These are phyloP conservation scores for Scaptomyza pallida DNA, from an alignment of 1,140 invertebrate species.

Conservation along the genomic window DNA sequence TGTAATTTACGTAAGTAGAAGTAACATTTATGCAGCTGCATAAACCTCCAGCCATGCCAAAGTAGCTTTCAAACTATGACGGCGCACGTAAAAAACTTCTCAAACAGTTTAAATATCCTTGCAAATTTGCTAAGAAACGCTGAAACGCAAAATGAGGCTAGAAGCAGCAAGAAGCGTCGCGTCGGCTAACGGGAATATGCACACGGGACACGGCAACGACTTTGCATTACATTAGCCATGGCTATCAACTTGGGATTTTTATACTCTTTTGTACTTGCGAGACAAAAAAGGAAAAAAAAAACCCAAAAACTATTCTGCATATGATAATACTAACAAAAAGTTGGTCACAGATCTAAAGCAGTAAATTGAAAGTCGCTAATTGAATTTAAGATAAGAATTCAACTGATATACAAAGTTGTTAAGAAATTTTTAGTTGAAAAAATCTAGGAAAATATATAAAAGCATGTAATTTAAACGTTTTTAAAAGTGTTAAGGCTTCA, in stretches of 20 bases:
- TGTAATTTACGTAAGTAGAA: constrained; percentile 83
- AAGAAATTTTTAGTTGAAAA: too few relatives aligned
- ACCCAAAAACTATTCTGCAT: constrained; percentile 37
- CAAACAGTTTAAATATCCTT: constrained; percentile 62
- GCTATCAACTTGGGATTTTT: neutral
- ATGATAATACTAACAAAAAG: constrained; percentile 42
- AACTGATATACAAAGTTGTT: too few relatives aligned
- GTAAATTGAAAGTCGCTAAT: too few relatives aligned
- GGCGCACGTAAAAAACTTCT: constrained; percentile 75
- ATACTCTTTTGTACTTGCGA: neutral
- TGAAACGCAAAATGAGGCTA: constrained; percentile 46
- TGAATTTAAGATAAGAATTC: too few relatives aligned
- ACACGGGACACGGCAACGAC: constrained; percentile 14
- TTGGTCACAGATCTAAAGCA: constrained; percentile 22
- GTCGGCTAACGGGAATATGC: constrained; percentile 28
- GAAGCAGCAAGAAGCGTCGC: neutral
- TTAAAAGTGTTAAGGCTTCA: too few relatives aligned
- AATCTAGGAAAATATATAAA: too few relatives aligned
- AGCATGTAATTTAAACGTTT: too few relatives aligned
- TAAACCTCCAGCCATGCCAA: constrained; percentile 63
- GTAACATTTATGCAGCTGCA: constrained; percentile 82
- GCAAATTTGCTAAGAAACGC: constrained; percentile 64
- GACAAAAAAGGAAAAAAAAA: too few relatives aligned
- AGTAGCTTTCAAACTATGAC: constrained; percentile 81
- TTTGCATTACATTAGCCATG: constrained; percentile 41